A percentile compares a stretch with the other conserved stretches of the same genome.
Evolutionary conservation across 2,113 vertebrate genomes (phyloP).

Genomic region (Panurus biarmicus): DNA sequence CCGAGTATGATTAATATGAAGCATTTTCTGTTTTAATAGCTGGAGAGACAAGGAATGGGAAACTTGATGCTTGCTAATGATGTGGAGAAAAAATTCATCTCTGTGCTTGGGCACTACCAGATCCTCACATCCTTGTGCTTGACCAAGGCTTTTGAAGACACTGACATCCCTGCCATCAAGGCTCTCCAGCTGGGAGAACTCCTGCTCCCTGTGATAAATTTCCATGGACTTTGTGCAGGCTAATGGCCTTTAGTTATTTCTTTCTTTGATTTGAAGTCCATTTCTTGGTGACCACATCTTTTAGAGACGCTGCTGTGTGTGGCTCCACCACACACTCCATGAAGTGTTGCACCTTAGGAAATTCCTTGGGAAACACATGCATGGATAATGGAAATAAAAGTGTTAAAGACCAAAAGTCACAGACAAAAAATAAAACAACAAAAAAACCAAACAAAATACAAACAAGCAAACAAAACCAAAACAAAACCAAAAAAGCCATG

Average conservation of each 20-base stretch:
- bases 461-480: neutral
- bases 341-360: neutral
- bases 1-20: neutral
- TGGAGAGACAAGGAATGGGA: neutral
- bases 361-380: neutral
- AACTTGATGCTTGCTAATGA: neutral
- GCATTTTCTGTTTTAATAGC: neutral
- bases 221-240: neutral
- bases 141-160: neutral
- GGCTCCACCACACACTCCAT: fast-evolving
- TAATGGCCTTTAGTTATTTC: neutral
- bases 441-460: no score
- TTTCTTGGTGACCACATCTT: neutral
- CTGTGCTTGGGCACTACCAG: neutral
- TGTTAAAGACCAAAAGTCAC: neutral
- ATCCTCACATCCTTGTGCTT: neutral
- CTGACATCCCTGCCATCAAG: neutral
- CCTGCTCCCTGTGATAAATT: neutral
- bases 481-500: fast-evolving
- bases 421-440: neutral
- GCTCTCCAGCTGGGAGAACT: neutral
- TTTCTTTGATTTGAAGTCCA: neutral
- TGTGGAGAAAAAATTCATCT: neutral
- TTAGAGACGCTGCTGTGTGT: no score
- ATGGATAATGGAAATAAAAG: neutral